Evolutionary conservation across 2,888 invertebrate species (phyloP), one percentile per base, ranked within the genome.

Genomic region (Miltochrista miniata): DNA sequence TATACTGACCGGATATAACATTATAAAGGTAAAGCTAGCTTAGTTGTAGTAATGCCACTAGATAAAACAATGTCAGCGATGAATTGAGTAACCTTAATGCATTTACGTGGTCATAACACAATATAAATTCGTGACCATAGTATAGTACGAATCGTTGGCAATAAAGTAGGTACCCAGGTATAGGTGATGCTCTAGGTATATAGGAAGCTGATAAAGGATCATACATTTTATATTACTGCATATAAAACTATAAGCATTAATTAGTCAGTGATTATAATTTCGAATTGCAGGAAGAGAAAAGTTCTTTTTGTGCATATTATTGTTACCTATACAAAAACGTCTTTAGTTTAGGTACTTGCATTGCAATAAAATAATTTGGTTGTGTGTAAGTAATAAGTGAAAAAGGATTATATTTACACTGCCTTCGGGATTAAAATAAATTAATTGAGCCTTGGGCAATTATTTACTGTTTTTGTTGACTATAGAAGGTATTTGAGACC

Each of bases 1-100:
- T 90, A 91, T 91, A 90, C 80, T 76, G 4, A 38, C 11, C 10
- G 15, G 15, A 15, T 38, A 18, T 4, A 38, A 37, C 11, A 24
- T 38, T 18, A 38, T n/a, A 38, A 38, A 38, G n/a, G 8, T 38
- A 81, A 83, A 72, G 81, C 72, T 68, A 83, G 74, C 75, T 68
- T 50, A 61, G 54, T 38, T 47, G 53, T 60, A 72, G 72, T 75
- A 71, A 67, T 73, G 70, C 74, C 52, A 52, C 58, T 60, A 65
- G 70, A 66, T 31, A 31, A 31, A 36, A 36, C 36, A 36, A 36
- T 36, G 14, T 14, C 18, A 24, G 18, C 18, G 18, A 24, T 24
- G 2, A 24, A 24, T 24, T 5, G 10, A 36, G 14, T 36, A 14
- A 36, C 36, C 36, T 36, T 14, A 14, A 8, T 36, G 14, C 36